phyloP scores from a whole-genome alignment of 2,888 invertebrate species.

The Perdita meconis region DNA sequence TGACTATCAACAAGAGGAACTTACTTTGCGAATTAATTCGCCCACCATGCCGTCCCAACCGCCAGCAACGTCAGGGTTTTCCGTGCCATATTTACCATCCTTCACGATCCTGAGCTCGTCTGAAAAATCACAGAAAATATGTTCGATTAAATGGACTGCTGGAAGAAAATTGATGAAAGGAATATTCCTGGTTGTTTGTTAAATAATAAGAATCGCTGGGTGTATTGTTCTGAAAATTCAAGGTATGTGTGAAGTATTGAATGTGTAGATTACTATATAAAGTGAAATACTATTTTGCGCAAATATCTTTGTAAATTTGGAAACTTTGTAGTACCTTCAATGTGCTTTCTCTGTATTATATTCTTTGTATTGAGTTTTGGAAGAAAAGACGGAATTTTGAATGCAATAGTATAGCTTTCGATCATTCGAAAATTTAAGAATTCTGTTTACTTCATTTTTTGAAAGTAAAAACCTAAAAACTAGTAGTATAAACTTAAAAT shows the following conservation, averaged over 20 bases:
- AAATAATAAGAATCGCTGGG: not conserved
- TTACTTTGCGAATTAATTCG: conserved; percentile 93
- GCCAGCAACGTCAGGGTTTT: conserved; percentile 89
- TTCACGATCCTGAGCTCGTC: conserved; percentile 94
- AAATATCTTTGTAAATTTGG: no score
- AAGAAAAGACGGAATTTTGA: no score
- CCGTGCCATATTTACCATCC: conserved; percentile 93
- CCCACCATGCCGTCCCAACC: conserved; percentile 96
- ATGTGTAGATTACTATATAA: not conserved
- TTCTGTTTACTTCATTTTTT: no score
- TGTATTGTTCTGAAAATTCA: conserved; percentile 13
- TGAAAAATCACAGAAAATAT: conserved; percentile 82
- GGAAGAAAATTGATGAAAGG: not conserved
- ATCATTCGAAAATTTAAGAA: no score
- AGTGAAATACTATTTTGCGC: no score
- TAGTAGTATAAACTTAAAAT: no score
- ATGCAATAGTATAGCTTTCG: no score
- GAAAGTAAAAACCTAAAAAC: no score
- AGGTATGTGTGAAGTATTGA: conserved; percentile 22
- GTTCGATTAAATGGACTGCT: not conserved
- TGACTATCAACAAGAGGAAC: conserved; percentile 69
- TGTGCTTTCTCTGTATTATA: no score
- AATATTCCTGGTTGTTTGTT: conserved; percentile 25
- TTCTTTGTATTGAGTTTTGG: no score
- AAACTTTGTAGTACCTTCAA: no score